Evolutionary conservation across 1,140 invertebrate species (phyloP).

Genomic region (Drosophila yakuba): DNA sequence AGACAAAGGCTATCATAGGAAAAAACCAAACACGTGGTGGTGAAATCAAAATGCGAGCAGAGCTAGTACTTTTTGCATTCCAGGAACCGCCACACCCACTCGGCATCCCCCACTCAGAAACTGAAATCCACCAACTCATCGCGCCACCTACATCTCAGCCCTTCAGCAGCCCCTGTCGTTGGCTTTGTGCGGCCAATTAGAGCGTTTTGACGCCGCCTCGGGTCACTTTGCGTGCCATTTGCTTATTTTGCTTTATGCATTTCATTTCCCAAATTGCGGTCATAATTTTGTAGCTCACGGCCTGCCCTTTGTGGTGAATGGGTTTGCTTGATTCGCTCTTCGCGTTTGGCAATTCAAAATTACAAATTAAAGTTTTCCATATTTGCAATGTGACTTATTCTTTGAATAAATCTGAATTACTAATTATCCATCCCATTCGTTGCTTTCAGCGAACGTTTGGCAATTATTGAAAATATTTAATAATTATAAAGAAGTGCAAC

Average conservation of each 20-base stretch:
- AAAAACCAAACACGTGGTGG: background rate
- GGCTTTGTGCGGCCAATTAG: constrained; percentile 40
- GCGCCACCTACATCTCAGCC: background rate
- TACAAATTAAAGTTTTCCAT: background rate
- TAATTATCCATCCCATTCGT: too few relatives aligned
- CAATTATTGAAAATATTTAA: too few relatives aligned
- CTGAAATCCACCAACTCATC: background rate
- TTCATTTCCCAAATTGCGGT: constrained; percentile 55
- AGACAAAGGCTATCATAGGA: too few relatives aligned
- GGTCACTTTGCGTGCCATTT: constrained; percentile 54
- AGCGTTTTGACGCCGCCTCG: constrained; percentile 51
- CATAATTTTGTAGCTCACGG: constrained; percentile 47
- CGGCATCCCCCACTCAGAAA: background rate
- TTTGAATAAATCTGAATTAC: too few relatives aligned
- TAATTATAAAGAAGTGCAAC: too few relatives aligned
- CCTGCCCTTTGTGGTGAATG: constrained; percentile 14
- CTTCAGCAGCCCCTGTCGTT: background rate
- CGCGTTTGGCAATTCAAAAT: constrained; percentile 9
- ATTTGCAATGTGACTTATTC: too few relatives aligned
- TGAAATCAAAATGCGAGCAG: background rate
- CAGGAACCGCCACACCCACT: background rate
- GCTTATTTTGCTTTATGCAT: constrained; percentile 54
- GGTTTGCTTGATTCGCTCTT: background rate
- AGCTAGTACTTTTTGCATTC: background rate
- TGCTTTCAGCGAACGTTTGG: too few relatives aligned